These are phyloP conservation scores for Beaufortia kweichowensis DNA, from an alignment of 2,113 vertebrate genomes.

Conservation along the genomic window DNA sequence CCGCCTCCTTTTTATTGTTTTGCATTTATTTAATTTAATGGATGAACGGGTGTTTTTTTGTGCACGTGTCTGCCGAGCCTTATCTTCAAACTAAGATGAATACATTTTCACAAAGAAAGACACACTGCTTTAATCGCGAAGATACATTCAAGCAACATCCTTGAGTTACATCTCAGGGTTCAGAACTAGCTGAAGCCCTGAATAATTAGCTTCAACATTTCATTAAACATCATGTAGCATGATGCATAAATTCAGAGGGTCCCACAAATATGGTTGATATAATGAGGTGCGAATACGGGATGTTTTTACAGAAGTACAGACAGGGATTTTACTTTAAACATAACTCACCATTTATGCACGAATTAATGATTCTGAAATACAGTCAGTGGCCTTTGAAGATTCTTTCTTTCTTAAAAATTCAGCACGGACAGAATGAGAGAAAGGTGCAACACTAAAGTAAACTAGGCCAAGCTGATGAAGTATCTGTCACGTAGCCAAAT, in stretches of 20 bases:
- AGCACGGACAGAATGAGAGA: background rate
- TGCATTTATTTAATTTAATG: background rate
- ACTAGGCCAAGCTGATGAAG: slow-evolving; percentile 24
- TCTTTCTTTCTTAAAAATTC: slow-evolving; percentile 9
- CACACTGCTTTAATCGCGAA: background rate
- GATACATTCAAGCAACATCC: background rate
- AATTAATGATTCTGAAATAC: slow-evolving; percentile 50
- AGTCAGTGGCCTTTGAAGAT: slow-evolving; percentile 24
- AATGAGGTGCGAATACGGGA: slow-evolving; percentile 42
- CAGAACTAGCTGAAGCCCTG: slow-evolving; percentile 19
- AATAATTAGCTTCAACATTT: slow-evolving; percentile 53
- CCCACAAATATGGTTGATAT: slow-evolving; percentile 34
- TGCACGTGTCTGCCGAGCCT: too few relatives aligned
- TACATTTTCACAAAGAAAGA: background rate
- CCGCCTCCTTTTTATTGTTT: background rate
- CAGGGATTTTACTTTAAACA: slow-evolving; percentile 38
- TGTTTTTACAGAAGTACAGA: slow-evolving; percentile 27
- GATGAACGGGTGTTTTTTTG: too few relatives aligned
- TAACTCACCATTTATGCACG: slow-evolving; percentile 47
- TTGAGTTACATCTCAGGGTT: slow-evolving; percentile 16
- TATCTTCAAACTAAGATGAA: too few relatives aligned
- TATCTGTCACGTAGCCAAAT: background rate
- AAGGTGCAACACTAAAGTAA: slow-evolving; percentile 18
- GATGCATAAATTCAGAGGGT: slow-evolving; percentile 36
- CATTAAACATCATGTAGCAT: slow-evolving; percentile 42